phyloP scores from a whole-genome alignment of 2,888 invertebrate species.

The Ophonus ardosiacus region DNA sequence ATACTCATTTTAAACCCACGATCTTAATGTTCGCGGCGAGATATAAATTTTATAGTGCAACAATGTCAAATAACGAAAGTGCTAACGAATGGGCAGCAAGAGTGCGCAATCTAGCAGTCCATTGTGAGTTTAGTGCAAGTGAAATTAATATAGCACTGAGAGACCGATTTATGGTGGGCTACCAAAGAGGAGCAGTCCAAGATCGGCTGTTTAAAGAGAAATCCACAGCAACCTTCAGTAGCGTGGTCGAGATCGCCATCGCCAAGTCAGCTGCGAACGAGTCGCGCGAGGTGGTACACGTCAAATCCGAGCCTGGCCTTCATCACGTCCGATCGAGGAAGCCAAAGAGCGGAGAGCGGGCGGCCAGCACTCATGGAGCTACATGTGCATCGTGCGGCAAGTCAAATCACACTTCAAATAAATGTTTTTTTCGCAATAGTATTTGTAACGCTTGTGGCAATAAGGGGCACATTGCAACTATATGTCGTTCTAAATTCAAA shows the following conservation, averaged over 20 bases:
- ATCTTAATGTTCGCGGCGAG: conserved; percentile 61
- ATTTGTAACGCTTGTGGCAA: conserved; percentile 37
- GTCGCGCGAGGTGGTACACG: no score
- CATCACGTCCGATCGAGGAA: conserved; percentile 8
- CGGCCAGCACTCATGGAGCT: background rate
- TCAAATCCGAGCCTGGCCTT: background rate
- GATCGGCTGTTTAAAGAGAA: conserved; percentile 54
- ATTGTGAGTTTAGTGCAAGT: conserved; percentile 61
- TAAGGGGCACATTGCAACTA: conserved; percentile 33
- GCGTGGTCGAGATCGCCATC: no score
- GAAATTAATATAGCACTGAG: conserved; percentile 51
- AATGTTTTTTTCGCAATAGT: conserved; percentile 45
- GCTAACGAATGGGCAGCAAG: conserved; percentile 64
- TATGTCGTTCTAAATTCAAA: background rate
- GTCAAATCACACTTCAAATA: background rate
- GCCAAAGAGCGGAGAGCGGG: background rate
- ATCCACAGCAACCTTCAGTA: background rate
- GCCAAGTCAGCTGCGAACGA: no score
- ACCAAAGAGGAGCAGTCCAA: conserved; percentile 17
- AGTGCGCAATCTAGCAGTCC: conserved; percentile 58
- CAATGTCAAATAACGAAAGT: conserved; percentile 54
- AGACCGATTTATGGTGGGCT: conserved; percentile 51
- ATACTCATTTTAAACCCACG: conserved; percentile 61
- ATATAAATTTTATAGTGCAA: conserved; percentile 58
- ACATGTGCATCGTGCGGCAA: conserved; percentile 15